A percentile compares a stretch with the other conserved stretches of the same genome.
These are phyloP conservation scores for Lepidurus apus DNA, from an alignment of 1,140 invertebrate genomes.

Conservation along the genomic window DNA sequence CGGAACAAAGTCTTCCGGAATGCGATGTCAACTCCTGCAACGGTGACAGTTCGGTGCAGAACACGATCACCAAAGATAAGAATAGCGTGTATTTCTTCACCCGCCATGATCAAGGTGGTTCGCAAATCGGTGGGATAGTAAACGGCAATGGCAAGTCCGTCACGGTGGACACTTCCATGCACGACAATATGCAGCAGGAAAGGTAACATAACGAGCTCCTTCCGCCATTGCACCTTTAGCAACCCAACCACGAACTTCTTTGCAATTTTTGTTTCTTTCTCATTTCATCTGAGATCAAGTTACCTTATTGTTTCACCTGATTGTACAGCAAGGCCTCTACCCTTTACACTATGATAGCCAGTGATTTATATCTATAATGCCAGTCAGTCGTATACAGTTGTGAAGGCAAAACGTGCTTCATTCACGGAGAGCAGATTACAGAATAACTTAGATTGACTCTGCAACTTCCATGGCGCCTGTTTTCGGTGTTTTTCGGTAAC, in stretches of 20 bases:
- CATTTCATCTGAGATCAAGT: too few species aligned
- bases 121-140: not conserved
- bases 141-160: not conserved
- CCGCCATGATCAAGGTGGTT: not conserved
- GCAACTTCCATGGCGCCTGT: not conserved
- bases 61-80: conserved; percentile 5
- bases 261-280: too few species aligned
- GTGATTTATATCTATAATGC: not conserved
- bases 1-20: conserved; percentile 16
- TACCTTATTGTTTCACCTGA: too few species aligned
- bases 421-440: not conserved
- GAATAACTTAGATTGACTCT: not conserved
- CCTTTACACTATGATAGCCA: not conserved
- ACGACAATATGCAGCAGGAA: not conserved
- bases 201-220: not conserved
- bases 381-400: not conserved
- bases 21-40: conserved; percentile 1
- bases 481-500: not conserved
- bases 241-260: too few species aligned
- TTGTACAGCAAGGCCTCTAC: not conserved
- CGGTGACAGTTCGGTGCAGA: not conserved
- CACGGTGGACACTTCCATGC: not conserved
- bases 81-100: conserved; percentile 19
- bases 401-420: not conserved
- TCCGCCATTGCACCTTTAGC: too few species aligned